Evolutionary conservation across 2,888 invertebrate genomes (phyloP).

Genomic region (Plebejus anna): DNA sequence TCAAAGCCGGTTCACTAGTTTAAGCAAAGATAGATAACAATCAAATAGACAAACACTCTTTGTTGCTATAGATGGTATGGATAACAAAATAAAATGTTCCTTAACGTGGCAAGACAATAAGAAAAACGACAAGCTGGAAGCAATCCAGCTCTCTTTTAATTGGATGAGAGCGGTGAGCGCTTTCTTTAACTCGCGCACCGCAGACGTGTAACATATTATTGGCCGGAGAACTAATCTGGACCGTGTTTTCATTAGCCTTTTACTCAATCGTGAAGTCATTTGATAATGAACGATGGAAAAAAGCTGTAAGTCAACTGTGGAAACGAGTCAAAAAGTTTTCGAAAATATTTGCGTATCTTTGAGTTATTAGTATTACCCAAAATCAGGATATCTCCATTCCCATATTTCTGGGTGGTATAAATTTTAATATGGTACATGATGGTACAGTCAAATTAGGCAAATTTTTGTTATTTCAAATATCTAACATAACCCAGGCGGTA

Average conservation of each 20-base stretch:
- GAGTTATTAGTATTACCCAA: too few relatives aligned
- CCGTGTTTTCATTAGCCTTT: neutral
- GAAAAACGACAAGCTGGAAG: neutral
- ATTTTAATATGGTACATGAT: too few relatives aligned
- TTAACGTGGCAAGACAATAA: constrained; percentile 44
- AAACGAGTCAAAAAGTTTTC: too few relatives aligned
- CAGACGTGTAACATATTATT: constrained; percentile 12
- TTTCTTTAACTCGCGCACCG: constrained; percentile 54
- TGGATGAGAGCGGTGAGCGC: constrained; percentile 76
- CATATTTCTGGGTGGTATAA: too few relatives aligned
- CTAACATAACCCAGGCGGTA: too few relatives aligned
- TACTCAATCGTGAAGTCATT: neutral
- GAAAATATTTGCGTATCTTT: too few relatives aligned
- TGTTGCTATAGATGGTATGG: neutral
- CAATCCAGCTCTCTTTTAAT: constrained; percentile 69
- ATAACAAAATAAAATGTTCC: constrained; percentile 35
- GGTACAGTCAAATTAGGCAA: too few relatives aligned
- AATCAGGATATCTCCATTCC: too few relatives aligned
- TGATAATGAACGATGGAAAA: neutral
- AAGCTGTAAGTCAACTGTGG: too few relatives aligned
- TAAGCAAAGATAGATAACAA: neutral
- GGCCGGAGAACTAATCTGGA: constrained; percentile 1
- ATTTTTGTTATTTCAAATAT: too few relatives aligned
- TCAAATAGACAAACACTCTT: neutral
- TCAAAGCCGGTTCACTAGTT: neutral